These are phyloP conservation scores for Melanocharis versteri DNA, from an alignment of 2,113 vertebrate species.

Conservation along the genomic window DNA sequence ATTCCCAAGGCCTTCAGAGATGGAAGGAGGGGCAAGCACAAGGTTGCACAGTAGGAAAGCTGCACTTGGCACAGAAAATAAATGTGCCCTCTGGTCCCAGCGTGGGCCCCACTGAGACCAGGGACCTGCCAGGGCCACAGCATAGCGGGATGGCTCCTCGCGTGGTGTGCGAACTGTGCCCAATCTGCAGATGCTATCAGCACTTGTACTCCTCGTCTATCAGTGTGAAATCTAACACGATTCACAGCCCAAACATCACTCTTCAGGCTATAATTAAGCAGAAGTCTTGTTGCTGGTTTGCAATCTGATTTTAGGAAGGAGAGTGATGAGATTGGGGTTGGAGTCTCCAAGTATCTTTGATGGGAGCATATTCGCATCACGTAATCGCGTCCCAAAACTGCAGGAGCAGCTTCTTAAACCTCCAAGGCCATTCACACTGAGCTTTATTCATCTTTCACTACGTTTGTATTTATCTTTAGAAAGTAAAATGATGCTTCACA, in stretches of 20 bases:
- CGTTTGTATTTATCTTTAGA: neutral
- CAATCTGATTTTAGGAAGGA: slow-evolving; percentile 58
- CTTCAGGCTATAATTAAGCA: slow-evolving; percentile 62
- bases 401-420: neutral
- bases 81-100: neutral
- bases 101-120: rapidly evolving
- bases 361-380: neutral
- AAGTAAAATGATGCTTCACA: neutral
- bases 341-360: neutral
- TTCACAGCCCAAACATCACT: slow-evolving; percentile 69
- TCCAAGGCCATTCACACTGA: neutral
- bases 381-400: neutral
- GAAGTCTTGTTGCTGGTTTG: slow-evolving; percentile 53
- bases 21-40: rapidly evolving
- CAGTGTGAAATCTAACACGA: slow-evolving; percentile 46
- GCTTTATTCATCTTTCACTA: neutral
- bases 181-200: slow-evolving; percentile 11
- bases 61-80: neutral
- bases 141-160: rapidly evolving
- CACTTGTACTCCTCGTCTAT: neutral
- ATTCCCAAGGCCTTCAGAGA: neutral
- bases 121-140: neutral
- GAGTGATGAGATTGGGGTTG: slow-evolving; percentile 5
- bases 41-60: neutral
- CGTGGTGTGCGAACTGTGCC: neutral